Evolutionary conservation across 2,113 vertebrate genomes (phyloP).

Genomic region (Myiopsitta monachus): DNA sequence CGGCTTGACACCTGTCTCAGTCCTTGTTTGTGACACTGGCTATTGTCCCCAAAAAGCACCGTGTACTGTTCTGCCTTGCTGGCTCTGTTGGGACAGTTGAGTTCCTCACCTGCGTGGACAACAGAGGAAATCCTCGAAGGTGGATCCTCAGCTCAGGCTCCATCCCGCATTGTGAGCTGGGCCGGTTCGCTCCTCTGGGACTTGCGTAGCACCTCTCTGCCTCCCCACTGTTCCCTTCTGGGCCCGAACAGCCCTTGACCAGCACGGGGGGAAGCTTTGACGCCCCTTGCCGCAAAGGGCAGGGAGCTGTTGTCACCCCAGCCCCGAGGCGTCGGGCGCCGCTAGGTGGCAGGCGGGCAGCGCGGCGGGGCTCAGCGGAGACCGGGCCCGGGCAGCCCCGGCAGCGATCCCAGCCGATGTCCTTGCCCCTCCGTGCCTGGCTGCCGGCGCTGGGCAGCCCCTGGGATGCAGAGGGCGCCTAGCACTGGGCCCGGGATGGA

Average conservation of each 20-base stretch:
- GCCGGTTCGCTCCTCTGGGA: neutral
- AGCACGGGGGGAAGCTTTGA: accelerated
- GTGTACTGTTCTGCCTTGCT: accelerated
- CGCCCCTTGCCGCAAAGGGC: too few species aligned
- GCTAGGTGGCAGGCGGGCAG: conserved; percentile 36
- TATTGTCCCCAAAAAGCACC: neutral
- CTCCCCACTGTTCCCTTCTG: neutral
- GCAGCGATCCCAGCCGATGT: neutral
- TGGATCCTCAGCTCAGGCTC: neutral
- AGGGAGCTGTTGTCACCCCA: neutral
- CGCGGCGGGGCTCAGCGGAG: neutral
- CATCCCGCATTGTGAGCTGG: neutral
- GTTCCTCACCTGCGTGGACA: neutral
- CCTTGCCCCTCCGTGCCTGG: neutral
- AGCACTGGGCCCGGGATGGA: neutral
- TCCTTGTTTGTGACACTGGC: neutral
- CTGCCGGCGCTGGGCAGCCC: neutral
- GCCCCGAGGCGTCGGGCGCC: accelerated
- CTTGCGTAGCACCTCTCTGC: too few species aligned
- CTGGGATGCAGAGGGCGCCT: neutral
- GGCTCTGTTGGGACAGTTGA: too few species aligned
- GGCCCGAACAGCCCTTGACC: too few species aligned
- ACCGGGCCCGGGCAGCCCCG: accelerated
- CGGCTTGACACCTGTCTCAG: neutral
- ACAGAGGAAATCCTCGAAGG: neutral